A percentile compares a stretch with the other conserved stretches of the same genome.
Evolutionary conservation across 2,888 invertebrate species (phyloP).

Genomic region (Onchidella celtica): DNA sequence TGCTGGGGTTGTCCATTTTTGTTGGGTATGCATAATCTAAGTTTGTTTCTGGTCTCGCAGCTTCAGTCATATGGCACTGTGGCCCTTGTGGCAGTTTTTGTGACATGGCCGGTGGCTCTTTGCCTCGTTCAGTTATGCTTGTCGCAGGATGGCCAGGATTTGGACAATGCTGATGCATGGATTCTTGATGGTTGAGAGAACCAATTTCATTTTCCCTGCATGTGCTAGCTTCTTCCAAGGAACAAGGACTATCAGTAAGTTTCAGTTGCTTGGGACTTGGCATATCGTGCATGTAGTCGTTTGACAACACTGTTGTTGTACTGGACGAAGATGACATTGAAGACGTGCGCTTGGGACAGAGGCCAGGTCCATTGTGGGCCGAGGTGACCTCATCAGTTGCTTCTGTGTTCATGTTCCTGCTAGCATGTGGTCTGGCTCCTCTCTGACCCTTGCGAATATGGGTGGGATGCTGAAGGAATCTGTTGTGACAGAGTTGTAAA

Average conservation of each 20-base stretch:
- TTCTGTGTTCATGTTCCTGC: conserved; percentile 12
- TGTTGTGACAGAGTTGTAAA: no score
- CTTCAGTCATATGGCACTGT: no score
- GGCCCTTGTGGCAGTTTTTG: no score
- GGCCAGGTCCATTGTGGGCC: neutral
- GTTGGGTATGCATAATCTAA: no score
- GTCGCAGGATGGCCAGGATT: no score
- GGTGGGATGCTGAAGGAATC: conserved; percentile 94
- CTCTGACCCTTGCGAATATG: conserved; percentile 91
- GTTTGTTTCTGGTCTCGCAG: no score
- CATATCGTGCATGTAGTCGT: neutral
- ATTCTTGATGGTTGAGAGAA: no score
- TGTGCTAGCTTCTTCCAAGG: no score
- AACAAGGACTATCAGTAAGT: conserved; percentile 3
- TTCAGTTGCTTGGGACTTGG: neutral
- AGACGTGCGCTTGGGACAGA: neutral
- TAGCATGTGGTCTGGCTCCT: conserved; percentile 72
- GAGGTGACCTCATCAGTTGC: neutral
- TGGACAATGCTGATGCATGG: no score
- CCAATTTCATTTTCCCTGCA: neutral
- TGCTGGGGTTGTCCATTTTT: no score
- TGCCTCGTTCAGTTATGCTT: no score
- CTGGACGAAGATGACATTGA: neutral
- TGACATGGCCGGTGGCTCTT: no score
- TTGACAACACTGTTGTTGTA: neutral